Evolutionary conservation across 2,888 invertebrate genomes (phyloP).

Genomic region (Agonopterix subpropinquella): DNA sequence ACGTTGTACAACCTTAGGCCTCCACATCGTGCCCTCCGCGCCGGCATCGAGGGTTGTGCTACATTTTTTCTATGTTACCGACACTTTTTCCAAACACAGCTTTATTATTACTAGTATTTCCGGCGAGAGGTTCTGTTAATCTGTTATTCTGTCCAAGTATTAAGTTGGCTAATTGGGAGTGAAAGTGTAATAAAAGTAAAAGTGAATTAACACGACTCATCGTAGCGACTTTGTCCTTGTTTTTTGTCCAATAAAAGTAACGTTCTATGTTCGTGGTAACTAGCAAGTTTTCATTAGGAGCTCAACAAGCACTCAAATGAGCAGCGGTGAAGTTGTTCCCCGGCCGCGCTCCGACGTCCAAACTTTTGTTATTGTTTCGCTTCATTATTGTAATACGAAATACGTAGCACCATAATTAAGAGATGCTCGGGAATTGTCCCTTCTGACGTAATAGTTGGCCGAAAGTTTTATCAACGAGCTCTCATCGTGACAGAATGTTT

Average conservation of each 20-base stretch:
- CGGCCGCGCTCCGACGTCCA: constrained; percentile 53
- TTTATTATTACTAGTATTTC: constrained; percentile 30
- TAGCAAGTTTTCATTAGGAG: constrained; percentile 69
- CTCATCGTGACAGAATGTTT: constrained; percentile 55
- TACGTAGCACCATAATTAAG: constrained; percentile 70
- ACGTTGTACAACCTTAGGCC: constrained; percentile 63
- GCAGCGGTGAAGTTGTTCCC: constrained; percentile 56
- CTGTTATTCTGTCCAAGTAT: neutral
- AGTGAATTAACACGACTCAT: constrained; percentile 29
- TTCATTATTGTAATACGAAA: constrained; percentile 74
- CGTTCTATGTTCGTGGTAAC: constrained; percentile 50
- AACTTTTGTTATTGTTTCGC: constrained; percentile 73
- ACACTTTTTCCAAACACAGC: constrained; percentile 23
- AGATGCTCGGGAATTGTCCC: constrained; percentile 62
- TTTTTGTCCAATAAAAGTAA: constrained; percentile 51
- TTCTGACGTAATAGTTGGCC: constrained; percentile 57
- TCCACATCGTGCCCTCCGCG: constrained; percentile 39
- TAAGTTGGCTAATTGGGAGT: constrained; percentile 4
- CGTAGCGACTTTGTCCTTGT: constrained; percentile 35
- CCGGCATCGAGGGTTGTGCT: constrained; percentile 19
- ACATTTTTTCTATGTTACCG: constrained; percentile 36
- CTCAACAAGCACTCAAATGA: constrained; percentile 69
- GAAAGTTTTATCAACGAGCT: constrained; percentile 57
- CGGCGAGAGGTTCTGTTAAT: constrained; percentile 28
- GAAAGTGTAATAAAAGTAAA: constrained; percentile 15